phyloP scores from a whole-genome alignment of 1,140 invertebrate species.

The Lordiphosa clarofinis region DNA sequence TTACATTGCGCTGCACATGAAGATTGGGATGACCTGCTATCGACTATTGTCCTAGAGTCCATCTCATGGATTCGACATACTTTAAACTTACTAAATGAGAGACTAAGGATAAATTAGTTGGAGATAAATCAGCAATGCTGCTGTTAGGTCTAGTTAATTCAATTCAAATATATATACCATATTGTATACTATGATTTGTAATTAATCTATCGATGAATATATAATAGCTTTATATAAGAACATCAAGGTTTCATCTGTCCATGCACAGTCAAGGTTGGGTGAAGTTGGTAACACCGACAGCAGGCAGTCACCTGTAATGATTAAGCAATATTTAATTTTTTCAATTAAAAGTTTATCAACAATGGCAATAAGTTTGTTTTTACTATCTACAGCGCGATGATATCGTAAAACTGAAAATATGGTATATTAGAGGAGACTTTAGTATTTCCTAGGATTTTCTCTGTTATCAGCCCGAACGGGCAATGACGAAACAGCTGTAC shows the following conservation, averaged over 20 bases:
- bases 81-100: slow-evolving; percentile 30
- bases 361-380: too few relatives aligned
- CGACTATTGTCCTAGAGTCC: slow-evolving; percentile 20
- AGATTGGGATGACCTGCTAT: too few relatives aligned
- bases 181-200: too few relatives aligned
- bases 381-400: too few relatives aligned
- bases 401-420: too few relatives aligned
- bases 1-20: background rate
- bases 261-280: background rate
- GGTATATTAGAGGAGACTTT: too few relatives aligned
- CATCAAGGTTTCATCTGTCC: background rate
- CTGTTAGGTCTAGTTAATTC: too few relatives aligned
- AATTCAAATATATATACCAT: too few relatives aligned
- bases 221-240: background rate
- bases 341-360: too few relatives aligned
- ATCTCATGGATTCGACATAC: slow-evolving; percentile 42
- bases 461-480: too few relatives aligned
- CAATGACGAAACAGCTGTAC: too few relatives aligned
- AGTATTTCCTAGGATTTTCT: too few relatives aligned
- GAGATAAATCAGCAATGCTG: slow-evolving; percentile 5
- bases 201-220: background rate
- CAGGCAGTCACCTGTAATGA: slow-evolving; percentile 3
- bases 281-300: slow-evolving; percentile 7
- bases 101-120: slow-evolving; percentile 1
- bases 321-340: background rate